phyloP scores from a whole-genome alignment of 2,113 vertebrate genomes.

The Craseonycteris thonglongyai region DNA sequence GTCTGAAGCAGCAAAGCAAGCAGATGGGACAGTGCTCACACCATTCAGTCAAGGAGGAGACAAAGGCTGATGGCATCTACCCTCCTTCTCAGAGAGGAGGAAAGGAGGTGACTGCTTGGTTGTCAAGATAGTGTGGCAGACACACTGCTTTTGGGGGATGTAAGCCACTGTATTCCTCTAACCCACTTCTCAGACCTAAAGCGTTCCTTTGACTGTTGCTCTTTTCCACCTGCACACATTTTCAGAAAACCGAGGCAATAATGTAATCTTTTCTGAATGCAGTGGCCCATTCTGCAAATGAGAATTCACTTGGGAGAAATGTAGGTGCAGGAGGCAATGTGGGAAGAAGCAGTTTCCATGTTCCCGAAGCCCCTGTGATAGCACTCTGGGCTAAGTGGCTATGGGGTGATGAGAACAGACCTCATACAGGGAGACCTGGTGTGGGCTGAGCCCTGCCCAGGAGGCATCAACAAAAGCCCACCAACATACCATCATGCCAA shows the following conservation, averaged over 20 bases:
- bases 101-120: neutral
- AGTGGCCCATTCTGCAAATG: neutral
- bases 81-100: neutral
- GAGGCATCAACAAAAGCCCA: neutral
- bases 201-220: neutral
- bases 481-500: slow-evolving; percentile 95
- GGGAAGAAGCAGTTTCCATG: rapidly evolving
- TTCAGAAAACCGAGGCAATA: neutral
- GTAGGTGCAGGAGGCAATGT: neutral
- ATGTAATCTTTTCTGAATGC: neutral
- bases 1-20: neutral
- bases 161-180: neutral
- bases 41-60: too few species aligned
- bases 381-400: neutral
- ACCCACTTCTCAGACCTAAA: neutral
- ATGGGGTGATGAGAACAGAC: too few species aligned
- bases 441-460: neutral
- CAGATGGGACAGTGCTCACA: neutral
- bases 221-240: neutral
- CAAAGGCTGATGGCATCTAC: too few species aligned
- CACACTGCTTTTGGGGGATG: neutral
- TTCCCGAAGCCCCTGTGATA: neutral
- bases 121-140: neutral
- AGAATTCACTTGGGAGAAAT: neutral
- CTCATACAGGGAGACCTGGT: neutral